phyloP scores from a whole-genome alignment of 2,113 vertebrate genomes.

The Morphnarchus princeps region DNA sequence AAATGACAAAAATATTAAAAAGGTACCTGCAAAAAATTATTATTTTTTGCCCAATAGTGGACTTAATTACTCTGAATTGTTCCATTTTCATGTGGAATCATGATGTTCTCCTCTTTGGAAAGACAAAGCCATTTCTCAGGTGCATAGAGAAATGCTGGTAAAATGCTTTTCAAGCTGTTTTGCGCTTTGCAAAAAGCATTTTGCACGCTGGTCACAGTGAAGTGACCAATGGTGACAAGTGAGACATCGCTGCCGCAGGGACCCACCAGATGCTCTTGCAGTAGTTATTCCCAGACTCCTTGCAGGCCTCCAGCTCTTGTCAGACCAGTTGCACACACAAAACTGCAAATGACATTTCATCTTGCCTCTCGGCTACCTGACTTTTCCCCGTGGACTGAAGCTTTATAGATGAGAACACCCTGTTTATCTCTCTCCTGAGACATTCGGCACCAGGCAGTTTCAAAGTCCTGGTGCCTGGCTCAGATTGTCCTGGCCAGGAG shows the following conservation, averaged over 20 bases:
- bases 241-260: neutral
- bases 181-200: neutral
- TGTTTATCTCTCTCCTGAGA: neutral
- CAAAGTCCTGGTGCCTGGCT: neutral
- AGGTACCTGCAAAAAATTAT: neutral
- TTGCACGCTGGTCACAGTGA: neutral
- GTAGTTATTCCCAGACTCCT: neutral
- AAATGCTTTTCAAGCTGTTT: neutral
- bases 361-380: neutral
- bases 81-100: neutral
- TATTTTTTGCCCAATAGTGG: neutral
- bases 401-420: neutral
- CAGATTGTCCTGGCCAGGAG: neutral
- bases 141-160: neutral
- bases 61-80: neutral
- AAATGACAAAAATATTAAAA: neutral
- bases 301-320: neutral
- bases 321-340: neutral
- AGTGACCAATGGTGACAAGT: neutral
- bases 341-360: neutral
- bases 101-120: neutral
- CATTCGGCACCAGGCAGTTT: neutral
- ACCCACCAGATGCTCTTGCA: neutral
- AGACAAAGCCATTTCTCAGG: neutral
- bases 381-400: neutral